phyloP scores from a whole-genome alignment of 2,113 vertebrate genomes.

The Smithornis capensis region DNA sequence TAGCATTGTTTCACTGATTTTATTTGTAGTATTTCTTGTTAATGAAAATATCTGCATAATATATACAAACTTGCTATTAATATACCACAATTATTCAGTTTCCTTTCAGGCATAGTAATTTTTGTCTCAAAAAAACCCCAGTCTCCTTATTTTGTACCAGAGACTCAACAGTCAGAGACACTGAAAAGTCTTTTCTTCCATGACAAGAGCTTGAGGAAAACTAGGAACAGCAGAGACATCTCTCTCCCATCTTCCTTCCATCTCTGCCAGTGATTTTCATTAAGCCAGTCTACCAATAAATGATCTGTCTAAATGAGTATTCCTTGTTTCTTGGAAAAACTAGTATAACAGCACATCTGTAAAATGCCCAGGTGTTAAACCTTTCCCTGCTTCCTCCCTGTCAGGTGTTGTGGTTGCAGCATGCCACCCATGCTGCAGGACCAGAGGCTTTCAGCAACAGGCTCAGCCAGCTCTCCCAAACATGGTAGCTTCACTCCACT shows the following conservation, averaged over 20 bases:
- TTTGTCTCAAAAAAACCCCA: background rate
- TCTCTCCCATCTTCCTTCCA: background rate
- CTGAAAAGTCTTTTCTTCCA: background rate
- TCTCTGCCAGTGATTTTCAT: background rate
- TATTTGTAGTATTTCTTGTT: background rate
- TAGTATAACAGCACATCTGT: background rate
- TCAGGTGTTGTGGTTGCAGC: background rate
- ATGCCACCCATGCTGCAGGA: background rate
- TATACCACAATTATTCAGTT: background rate
- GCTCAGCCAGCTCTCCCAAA: background rate
- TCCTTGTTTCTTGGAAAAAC: background rate
- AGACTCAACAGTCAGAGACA: background rate
- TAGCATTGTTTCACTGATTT: background rate
- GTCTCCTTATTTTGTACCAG: background rate
- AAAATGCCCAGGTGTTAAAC: accelerated
- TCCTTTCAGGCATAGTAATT: background rate
- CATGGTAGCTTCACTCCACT: background rate
- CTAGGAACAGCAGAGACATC: background rate
- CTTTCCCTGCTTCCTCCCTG: background rate
- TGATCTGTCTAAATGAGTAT: background rate
- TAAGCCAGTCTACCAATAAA: background rate
- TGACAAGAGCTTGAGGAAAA: background rate
- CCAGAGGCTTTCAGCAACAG: background rate
- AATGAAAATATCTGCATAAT: background rate
- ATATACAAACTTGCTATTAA: background rate